Base-by-base conservation (phyloP, 23 tunicate species). In the Aplidium turbinatum region DNA sequence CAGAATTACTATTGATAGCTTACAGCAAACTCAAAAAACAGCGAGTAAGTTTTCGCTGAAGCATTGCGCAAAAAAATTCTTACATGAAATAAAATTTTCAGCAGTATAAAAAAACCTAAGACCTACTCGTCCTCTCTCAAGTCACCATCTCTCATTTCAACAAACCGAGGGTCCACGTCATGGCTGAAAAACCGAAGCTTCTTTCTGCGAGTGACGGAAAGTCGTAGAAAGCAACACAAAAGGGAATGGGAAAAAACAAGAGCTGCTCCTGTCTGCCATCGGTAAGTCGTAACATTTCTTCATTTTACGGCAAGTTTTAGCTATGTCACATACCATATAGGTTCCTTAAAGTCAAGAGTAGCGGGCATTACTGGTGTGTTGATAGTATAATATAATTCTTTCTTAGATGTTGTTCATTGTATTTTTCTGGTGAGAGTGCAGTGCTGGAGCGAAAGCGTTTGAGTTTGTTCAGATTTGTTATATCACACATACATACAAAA, bases 171-270 rank as follows among this genome's bases (percentile, higher is more conserved):
- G n/a, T n/a, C 67, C 7, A 29, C 31, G 6, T 60, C 35, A 16
- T 78, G 83, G 83, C 29, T 42, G 31, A 31, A 75, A 4, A 78
- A 78, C 48, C 75, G 83, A 23, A 65, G 75, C 34, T 78, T 48
- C 53, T 78, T 78, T 25, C 65, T 78, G 21, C 64, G 83, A 19
- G 1, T 78, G 83, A 66, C 72, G 7, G 83, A 78, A 38, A 78
- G 23, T 24, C 22, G 83, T 27, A 34, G 83, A 35, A 78, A 78
- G 50, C 75, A 78, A 28, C 83, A 78, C 65, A 66, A 68, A 68
- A 34, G 70, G 33, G 83, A 65, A 21, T 78, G 83, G 83, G 83
- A 78, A 23, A 66, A 52, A 23, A 66, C 24, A 22, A 32, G 38
- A 23, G 38, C 36, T 4, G 50, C 35, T 25, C 13, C 7, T 26